These are phyloP conservation scores for Neomonachus schauinslandi DNA, from an alignment of 2,113 vertebrate species.

Conservation along the genomic window DNA sequence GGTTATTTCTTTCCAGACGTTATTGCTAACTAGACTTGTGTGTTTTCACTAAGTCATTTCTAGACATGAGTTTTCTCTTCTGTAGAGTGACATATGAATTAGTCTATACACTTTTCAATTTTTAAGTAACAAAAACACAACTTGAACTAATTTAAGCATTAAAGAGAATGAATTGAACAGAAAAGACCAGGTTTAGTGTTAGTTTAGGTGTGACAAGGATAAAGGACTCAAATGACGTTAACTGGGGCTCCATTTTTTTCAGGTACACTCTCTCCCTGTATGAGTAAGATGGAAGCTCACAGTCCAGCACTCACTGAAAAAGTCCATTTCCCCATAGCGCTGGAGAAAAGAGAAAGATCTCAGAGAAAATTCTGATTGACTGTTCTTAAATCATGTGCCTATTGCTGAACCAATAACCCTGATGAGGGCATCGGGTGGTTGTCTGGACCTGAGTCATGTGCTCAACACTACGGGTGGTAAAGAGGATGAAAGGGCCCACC, in stretches of 20 bases:
- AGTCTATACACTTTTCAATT: background rate
- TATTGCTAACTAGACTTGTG: background rate
- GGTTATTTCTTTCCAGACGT: background rate
- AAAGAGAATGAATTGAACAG: background rate
- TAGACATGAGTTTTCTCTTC: background rate
- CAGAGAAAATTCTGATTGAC: background rate
- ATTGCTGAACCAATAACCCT: background rate
- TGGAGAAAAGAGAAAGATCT: background rate
- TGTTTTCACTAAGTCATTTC: background rate
- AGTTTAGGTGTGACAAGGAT: background rate
- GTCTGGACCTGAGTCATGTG: background rate
- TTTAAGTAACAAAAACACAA: background rate
- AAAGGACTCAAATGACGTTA: background rate
- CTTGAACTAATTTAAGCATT: background rate
- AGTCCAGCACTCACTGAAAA: background rate
- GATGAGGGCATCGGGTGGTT: background rate
- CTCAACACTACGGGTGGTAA: background rate
- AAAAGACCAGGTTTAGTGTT: background rate
- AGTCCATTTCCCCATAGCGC: background rate
- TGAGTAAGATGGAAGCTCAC: background rate
- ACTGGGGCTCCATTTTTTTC: background rate
- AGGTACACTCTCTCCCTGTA: background rate
- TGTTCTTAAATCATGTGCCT: background rate
- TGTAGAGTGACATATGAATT: background rate
- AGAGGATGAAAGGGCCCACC: background rate